Evolutionary conservation across 2,888 invertebrate species (phyloP), one percentile per base, ranked within the genome.

Genomic region (Folsomia candida): DNA sequence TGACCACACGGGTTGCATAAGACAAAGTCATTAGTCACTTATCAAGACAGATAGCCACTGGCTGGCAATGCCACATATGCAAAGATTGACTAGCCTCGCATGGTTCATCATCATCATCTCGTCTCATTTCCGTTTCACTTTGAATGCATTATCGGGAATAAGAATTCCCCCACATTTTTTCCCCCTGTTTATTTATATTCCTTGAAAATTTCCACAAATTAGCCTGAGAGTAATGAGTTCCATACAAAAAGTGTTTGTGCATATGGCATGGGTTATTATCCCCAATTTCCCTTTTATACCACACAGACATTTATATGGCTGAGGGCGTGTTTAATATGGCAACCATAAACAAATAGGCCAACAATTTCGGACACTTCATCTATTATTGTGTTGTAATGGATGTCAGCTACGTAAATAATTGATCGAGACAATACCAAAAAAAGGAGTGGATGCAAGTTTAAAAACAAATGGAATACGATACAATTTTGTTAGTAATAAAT

Each of bases 301-400:
- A n/a, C n/a, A n/a, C n/a, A n/a, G n/a, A n/a, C n/a, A n/a, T 54
- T 54, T 20, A 54, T 20, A 54, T 54, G 54, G n/a, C 22, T 54
- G 4, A 54, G 54, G 54, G 54, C 54, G 54, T 54, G 54, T 54
- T 54, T 54, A 54, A 54, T 54, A 6, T 54, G 54, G 22, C 54
- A 20, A 54, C 54, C 54, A 54, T 54, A 54, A 54, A 54, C 54
- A 54, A 54, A 54, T 54, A 54, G 54, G 54, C 54, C 54, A 54
- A 6, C 18, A 22, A 54, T 54, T 54, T 54, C 22, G 54, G 54
- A 54, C 54, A 54, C 54, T 54, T 54, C 54, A 54, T 54, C 22
- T n/a, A 54, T 54, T 54, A 54, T 54, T 54, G 6, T 54, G 6
- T 20, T 54, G 54, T 22, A 54, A 54, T 54, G 54, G 37, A 37